A percentile compares a stretch with the other conserved stretches of the same genome.
Conservation (phyloP, 2,888 invertebrate genomes). For the Iselma pallidipennis region DNA sequence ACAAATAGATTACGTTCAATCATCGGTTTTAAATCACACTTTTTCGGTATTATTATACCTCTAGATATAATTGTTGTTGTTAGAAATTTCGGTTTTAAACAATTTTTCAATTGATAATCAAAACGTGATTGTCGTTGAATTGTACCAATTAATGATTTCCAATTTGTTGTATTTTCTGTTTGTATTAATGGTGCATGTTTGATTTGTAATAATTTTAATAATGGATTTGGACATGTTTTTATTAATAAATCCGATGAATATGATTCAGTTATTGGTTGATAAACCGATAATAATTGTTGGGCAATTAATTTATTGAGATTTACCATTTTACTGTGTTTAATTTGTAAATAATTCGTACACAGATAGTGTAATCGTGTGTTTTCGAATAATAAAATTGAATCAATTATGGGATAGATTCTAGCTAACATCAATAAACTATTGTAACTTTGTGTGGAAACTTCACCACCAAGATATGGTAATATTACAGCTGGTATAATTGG, state of each 20-base stretch:
- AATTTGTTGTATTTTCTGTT: constrained; percentile 44
- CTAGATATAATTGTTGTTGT: constrained; percentile 55
- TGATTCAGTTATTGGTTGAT: constrained; percentile 52
- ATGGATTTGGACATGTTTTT: constrained; percentile 55
- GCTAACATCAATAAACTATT: constrained; percentile 58
- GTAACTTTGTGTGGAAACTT: constrained; percentile 60
- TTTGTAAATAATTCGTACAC: constrained; percentile 44
- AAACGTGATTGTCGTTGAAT: constrained; percentile 33
- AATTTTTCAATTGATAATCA: constrained; percentile 27
- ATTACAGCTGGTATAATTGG: constrained; percentile 53
- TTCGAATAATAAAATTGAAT: constrained; percentile 56
- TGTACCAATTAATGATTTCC: constrained; percentile 41
- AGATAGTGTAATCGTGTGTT: constrained; percentile 57
- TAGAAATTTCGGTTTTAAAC: constrained; percentile 36
- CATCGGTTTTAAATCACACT: constrained; percentile 44
- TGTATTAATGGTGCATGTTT: constrained; percentile 53
- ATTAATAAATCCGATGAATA: constrained; percentile 47
- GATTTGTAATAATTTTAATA: constrained; percentile 57
- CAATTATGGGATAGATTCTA: constrained; percentile 54
- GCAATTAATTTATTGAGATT: constrained; percentile 58
- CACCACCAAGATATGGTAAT: constrained; percentile 58
- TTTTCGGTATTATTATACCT: constrained; percentile 40
- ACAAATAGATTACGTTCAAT: constrained; percentile 49
- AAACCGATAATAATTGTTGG: constrained; percentile 55
- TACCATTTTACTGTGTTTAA: constrained; percentile 46